Evolutionary conservation across 2,888 invertebrate species (phyloP), one percentile per base, ranked within the genome.

Genomic region (Perizoma flavofasciatum): DNA sequence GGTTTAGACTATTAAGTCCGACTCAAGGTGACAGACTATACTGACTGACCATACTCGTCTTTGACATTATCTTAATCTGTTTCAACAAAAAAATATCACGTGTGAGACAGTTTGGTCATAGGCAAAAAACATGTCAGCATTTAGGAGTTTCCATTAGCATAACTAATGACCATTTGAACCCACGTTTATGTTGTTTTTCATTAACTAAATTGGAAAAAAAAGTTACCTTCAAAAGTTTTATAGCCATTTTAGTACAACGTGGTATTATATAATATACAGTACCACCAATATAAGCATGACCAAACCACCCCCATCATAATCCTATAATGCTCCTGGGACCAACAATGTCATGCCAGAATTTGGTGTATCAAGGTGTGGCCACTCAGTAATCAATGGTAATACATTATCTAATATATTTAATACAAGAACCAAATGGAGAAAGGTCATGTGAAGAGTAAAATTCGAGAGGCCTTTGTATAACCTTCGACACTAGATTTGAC

Each of bases 121-220:
- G 43, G 11, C 11, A 43, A 33, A 41, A 50, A 50, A 49, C n/a
- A 8, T 9, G 40, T 43, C 43, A 43, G 43, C 11, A 11, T 6
- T 43, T 43, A 11, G 43, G 6, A 10, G 11, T 11, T 43, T 5
- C 5, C 11, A 43, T 43, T 43, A 43, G 43, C 43, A 43, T 43
- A 11, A 11, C 4, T 40, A 11, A 43, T 43, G 11, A 2, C 6
- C 11, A 43, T 11, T 43, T 11, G 43, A 43, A 11, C 11, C 43
- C 11, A 43, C 11, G 43, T 11, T 43, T 43, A 7, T 6, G 10
- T 11, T 37, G 35, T 37, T 37, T 43, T 11, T 10, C 43, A 11
- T 43, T 11, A 40, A 40, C 5, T 5, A 40, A 40, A 40, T 40
- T 40, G 40, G 5, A 5, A 40, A 40, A 9, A 40, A 40, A 9